Evolutionary conservation across 2,797 vertebrate species (phyloP), one percentile per base, ranked within the genome.

Genomic region (Manis javanica): DNA sequence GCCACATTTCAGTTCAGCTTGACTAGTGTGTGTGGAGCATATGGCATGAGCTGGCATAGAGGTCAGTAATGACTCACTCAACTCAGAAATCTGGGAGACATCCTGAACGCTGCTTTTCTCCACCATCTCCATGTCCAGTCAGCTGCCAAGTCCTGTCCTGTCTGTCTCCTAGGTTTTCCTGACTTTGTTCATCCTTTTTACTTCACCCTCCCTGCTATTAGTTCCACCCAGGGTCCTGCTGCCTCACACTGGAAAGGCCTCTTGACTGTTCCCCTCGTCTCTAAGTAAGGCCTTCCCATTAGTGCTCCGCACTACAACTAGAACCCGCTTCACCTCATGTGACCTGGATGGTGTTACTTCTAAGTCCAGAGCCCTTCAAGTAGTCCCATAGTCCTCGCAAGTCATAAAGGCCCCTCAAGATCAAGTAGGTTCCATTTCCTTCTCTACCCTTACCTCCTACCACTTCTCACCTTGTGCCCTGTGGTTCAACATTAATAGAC

Each of bases 1-100:
- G 72, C 37, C 34, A 1, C 8, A 24, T 8, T 11, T 85, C 16
- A 11, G 13, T 68, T 31, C 3, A 59, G 7, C 2, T 7, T 53
- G 1, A 19, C 12, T 2, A 13, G 3, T 13, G 14, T 42, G 0
- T 69, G 12, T 12, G 24, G 29, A 68, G 23, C 29, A 11, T 10
- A 21, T 2, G n/a, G 16, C 29, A 6, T 12, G 9, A 9, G 19
- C 5, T 24, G n/a, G 26, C 51, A 12, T 2, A 12, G 23, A 19
- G 0, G 74, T 39, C 21, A 26, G 5, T 53, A 24, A 24, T 46
- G 13, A 31, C 1, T 86, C n/a, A 3, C 42, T 81, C 15, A 21
- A 3, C 3, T 39, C 46, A 16, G 3, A 29, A 19, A 29, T 61
- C 37, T 42, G 39, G 49, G 23, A 46, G 59, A 2, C 2, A 3